phyloP scores from a whole-genome alignment of 2,113 vertebrate genomes.

The Rhinoderma darwinii region DNA sequence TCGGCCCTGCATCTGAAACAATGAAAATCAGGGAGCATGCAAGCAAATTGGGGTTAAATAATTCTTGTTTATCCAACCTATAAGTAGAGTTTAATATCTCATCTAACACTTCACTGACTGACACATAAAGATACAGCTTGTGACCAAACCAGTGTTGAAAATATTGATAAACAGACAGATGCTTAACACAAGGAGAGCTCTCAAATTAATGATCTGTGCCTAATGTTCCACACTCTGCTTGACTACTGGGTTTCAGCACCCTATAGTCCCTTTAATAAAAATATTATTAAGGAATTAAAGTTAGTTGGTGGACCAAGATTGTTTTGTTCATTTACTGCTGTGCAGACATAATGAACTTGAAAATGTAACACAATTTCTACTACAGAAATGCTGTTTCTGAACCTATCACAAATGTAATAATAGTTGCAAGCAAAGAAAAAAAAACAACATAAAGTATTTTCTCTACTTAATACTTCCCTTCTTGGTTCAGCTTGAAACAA shows the following conservation, averaged over 20 bases:
- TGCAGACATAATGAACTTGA: neutral
- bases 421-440: neutral
- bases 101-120: neutral
- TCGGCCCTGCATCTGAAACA: no score
- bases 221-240: constrained; percentile 36
- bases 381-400: neutral
- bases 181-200: neutral
- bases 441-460: neutral
- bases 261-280: neutral
- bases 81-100: neutral
- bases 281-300: neutral
- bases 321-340: constrained; percentile 10
- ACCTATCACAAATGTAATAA: neutral
- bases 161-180: constrained; percentile 35
- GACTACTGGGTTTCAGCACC: constrained; percentile 11
- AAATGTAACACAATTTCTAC: neutral
- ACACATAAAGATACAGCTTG: neutral
- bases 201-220: constrained; percentile 27
- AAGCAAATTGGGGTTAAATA: neutral
- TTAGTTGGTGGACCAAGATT: constrained; percentile 13
- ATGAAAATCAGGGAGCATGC: no score
- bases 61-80: neutral
- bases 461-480: constrained; percentile 37
- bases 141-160: neutral
- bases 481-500: constrained; percentile 14